Conservation (phyloP, 2,888 invertebrate species). For the Chalcosyrphus nemorum region DNA sequence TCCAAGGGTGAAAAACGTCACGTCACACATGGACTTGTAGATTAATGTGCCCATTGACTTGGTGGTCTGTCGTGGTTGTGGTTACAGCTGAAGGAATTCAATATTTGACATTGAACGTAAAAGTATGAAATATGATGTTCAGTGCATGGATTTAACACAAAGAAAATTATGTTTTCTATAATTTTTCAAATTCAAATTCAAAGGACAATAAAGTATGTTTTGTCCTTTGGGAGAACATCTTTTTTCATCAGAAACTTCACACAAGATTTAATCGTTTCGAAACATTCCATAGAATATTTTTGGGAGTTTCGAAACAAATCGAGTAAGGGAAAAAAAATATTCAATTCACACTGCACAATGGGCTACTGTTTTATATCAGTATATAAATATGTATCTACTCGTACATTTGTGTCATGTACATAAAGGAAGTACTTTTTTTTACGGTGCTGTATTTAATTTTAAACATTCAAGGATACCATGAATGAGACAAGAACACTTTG, state of each 20-base stretch:
- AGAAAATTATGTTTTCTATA: background rate
- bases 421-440: no score
- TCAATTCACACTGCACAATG: no score
- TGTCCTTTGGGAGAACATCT: slow-evolving; percentile 23
- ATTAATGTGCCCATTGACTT: slow-evolving; percentile 28
- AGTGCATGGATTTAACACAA: slow-evolving; percentile 13
- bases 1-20: slow-evolving; percentile 21
- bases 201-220: background rate
- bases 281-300: slow-evolving; percentile 16
- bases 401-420: no score
- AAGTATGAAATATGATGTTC: slow-evolving; percentile 46
- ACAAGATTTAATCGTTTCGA: slow-evolving; percentile 11
- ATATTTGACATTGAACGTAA: slow-evolving; percentile 18
- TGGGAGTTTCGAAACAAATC: no score
- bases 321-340: no score
- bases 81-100: background rate
- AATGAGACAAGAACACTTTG: no score
- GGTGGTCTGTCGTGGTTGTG: slow-evolving; percentile 20
- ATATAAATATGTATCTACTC: no score
- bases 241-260: slow-evolving; percentile 50
- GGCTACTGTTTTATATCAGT: no score
- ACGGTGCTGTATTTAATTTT: no score
- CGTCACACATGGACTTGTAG: slow-evolving; percentile 7
- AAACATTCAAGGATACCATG: no score
- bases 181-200: slow-evolving; percentile 9